phyloP scores from a whole-genome alignment of 2,797 vertebrate species.

The Manis crassicaudata region DNA sequence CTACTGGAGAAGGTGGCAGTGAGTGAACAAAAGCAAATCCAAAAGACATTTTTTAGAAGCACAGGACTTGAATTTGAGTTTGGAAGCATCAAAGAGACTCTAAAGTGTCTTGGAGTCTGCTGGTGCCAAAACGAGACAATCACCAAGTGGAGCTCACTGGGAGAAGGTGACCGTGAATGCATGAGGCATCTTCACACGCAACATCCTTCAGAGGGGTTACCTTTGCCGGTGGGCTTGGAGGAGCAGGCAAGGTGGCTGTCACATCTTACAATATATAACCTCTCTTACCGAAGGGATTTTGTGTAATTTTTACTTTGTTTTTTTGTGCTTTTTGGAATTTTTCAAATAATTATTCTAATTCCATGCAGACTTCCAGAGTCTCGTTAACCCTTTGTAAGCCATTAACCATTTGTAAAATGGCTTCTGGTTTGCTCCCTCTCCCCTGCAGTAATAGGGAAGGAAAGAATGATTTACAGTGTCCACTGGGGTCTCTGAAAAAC shows the following conservation, averaged over 20 bases:
- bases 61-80: constrained; percentile 11
- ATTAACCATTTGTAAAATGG: not conserved
- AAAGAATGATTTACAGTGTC: not conserved
- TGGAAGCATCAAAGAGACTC: not conserved
- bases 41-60: not conserved
- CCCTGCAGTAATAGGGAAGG: not conserved
- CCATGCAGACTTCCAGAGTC: constrained; percentile 45
- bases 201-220: not conserved
- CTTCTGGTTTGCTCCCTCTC: not conserved
- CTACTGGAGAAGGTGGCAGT: not conserved
- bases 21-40: not conserved
- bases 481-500: not conserved
- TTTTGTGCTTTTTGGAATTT: constrained; percentile 65
- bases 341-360: constrained; percentile 73
- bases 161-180: not conserved
- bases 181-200: not conserved
- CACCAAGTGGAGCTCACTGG: not conserved
- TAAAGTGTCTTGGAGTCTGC: not conserved
- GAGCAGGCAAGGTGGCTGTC: not conserved
- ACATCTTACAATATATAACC: constrained; percentile 41
- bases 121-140: not conserved
- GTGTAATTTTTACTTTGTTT: constrained; percentile 70
- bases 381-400: constrained; percentile 46
- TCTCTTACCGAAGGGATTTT: constrained; percentile 70
- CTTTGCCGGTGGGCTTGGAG: not conserved